phyloP scores from a whole-genome alignment of 1,140 invertebrate species.

The Drosophila bocqueti region DNA sequence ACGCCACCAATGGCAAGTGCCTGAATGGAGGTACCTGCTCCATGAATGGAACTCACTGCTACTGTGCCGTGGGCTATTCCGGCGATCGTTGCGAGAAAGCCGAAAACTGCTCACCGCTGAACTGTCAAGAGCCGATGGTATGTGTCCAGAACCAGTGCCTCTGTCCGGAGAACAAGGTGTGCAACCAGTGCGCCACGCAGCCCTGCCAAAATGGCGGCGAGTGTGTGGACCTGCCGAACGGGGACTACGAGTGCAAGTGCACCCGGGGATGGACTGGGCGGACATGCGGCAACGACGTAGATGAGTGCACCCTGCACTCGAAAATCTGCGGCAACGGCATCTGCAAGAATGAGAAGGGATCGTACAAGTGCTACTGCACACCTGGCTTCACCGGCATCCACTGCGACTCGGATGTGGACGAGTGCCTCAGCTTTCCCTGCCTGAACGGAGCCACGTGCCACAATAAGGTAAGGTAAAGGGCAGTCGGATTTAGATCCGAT shows the following conservation, averaged over 20 bases:
- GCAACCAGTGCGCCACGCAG: constrained; percentile 86
- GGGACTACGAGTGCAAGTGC: constrained; percentile 92
- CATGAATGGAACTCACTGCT: constrained; percentile 91
- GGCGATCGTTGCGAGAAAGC: constrained; percentile 92
- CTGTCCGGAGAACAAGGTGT: constrained; percentile 81
- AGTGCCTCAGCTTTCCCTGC: constrained; percentile 95
- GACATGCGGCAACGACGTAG: constrained; percentile 90
- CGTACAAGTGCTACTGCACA: constrained; percentile 94
- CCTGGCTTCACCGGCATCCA: constrained; percentile 93
- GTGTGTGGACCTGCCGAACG: constrained; percentile 87
- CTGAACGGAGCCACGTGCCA: constrained; percentile 94
- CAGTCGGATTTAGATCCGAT: constrained; percentile 13
- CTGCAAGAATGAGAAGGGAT: constrained; percentile 91
- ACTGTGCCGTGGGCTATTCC: constrained; percentile 89
- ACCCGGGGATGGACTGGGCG: constrained; percentile 90
- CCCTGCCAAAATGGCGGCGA: constrained; percentile 90
- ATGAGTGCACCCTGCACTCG: constrained; percentile 90
- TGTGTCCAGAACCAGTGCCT: constrained; percentile 89
- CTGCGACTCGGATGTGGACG: constrained; percentile 94
- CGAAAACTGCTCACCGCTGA: constrained; percentile 87
- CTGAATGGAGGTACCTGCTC: constrained; percentile 90
- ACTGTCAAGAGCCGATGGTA: constrained; percentile 87
- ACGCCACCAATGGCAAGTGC: constrained; percentile 87
- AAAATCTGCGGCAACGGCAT: constrained; percentile 92
- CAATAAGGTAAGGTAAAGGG: constrained; percentile 86